Conservation (phyloP, 1,140 invertebrate species). For the Tetraneura akinire region DNA sequence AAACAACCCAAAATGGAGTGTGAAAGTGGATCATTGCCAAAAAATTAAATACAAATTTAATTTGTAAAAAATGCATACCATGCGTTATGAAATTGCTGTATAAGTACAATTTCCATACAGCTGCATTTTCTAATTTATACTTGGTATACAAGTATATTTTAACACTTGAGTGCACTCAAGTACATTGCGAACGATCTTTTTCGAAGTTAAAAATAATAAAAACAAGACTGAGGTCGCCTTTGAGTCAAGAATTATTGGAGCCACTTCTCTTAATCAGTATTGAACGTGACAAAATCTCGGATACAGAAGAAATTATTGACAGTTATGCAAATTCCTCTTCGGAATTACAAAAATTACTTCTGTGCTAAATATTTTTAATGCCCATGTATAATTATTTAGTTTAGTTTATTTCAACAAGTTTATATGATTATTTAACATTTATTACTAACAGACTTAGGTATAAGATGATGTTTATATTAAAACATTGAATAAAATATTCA, state of each 20-base stretch:
- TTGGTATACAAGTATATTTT: slow-evolving; percentile 28
- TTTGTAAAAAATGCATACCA: slow-evolving; percentile 18
- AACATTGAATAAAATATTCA: neutral
- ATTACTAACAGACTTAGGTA: slow-evolving; percentile 4
- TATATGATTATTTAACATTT: too few relatives aligned
- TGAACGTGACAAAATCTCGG: slow-evolving; percentile 8
- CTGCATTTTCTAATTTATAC: slow-evolving; percentile 8
- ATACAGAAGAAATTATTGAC: neutral
- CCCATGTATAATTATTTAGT: too few relatives aligned
- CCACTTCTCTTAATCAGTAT: slow-evolving; percentile 6
- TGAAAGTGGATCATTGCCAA: neutral
- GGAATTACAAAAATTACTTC: slow-evolving; percentile 7
- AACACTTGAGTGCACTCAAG: neutral
- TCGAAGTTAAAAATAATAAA: too few relatives aligned
- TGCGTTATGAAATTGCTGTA: neutral
- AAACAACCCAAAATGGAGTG: slow-evolving; percentile 8
- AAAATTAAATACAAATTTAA: slow-evolving; percentile 1
- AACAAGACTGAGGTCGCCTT: neutral
- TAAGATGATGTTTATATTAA: neutral
- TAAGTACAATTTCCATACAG: slow-evolving; percentile 1
- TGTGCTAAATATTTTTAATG: neutral
- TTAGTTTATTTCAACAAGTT: slow-evolving; percentile 5
- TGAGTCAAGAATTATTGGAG: slow-evolving; percentile 12
- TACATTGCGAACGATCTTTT: slow-evolving; percentile 5
- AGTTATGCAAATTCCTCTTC: slow-evolving; percentile 6